Conservation (phyloP, 2,113 vertebrate genomes). For the Scatophagus argus region DNA sequence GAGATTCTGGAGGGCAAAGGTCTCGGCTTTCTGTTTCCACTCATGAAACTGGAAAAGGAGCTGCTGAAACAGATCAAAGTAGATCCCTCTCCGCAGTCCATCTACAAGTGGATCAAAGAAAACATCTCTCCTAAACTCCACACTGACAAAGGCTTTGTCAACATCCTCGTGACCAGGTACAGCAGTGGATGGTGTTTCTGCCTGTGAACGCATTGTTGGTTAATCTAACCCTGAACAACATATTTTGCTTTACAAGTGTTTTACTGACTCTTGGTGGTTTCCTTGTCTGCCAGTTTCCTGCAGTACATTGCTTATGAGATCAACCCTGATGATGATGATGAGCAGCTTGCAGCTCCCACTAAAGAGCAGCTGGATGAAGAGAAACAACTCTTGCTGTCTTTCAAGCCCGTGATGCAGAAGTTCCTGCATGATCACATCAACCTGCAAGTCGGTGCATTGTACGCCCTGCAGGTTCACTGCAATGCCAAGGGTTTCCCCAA, state of each 20-base stretch:
- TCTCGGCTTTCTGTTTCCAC: slow-evolving; percentile 96
- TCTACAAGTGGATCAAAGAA: slow-evolving; percentile 99
- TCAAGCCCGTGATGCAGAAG: slow-evolving; percentile 99
- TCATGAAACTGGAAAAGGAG: slow-evolving; percentile 99
- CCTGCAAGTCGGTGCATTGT: slow-evolving; percentile 95
- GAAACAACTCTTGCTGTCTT: slow-evolving; percentile 93
- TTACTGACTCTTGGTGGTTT: not conserved
- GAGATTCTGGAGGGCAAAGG: slow-evolving; percentile 98
- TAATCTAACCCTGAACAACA: not conserved
- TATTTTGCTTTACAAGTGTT: not conserved
- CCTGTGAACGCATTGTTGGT: not conserved
- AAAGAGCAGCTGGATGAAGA: slow-evolving; percentile 97
- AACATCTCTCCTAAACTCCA: slow-evolving; percentile 98
- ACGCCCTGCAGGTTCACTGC: slow-evolving; percentile 99
- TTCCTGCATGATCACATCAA: slow-evolving; percentile 97
- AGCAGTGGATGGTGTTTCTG: not conserved
- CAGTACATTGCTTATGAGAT: slow-evolving; percentile 97
- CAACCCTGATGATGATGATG: slow-evolving; percentile 90
- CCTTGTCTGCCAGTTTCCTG: slow-evolving; percentile 87
- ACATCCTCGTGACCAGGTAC: slow-evolving; percentile 99
- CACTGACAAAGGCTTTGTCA: slow-evolving; percentile 98
- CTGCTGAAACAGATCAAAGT: slow-evolving; percentile 96
- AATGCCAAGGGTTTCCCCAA: slow-evolving; percentile 94
- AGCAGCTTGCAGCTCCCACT: slow-evolving; percentile 90
- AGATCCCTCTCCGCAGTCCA: slow-evolving; percentile 96